These are phyloP conservation scores for Heliconius himera DNA, from an alignment of 1,140 invertebrate genomes.

Conservation along the genomic window DNA sequence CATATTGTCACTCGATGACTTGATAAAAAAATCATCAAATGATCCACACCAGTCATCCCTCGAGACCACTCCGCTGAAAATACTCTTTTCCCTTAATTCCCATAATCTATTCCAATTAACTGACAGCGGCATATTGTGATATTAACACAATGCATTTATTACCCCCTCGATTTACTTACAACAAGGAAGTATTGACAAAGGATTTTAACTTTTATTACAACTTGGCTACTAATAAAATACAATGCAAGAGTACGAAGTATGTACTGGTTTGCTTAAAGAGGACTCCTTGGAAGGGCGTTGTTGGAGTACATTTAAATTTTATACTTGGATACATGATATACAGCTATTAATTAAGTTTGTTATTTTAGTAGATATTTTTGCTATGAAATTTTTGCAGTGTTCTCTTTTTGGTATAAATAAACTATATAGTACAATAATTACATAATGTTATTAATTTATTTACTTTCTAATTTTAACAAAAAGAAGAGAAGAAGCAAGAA, in stretches of 20 bases:
- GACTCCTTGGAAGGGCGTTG: constrained; percentile 49
- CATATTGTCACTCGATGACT: constrained; percentile 76
- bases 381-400: neutral
- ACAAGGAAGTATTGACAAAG: constrained; percentile 7
- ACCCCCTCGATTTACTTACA: constrained; percentile 46
- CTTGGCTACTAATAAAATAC: constrained; percentile 30
- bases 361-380: constrained; percentile 7
- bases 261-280: constrained; percentile 53
- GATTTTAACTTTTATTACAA: constrained; percentile 32
- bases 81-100: constrained; percentile 73
- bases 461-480: neutral
- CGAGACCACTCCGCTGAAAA: constrained; percentile 60
- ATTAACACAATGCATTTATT: constrained; percentile 77
- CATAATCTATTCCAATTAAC: constrained; percentile 82
- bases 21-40: constrained; percentile 77
- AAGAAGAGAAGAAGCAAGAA: no score
- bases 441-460: neutral
- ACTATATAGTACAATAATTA: neutral
- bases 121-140: constrained; percentile 81
- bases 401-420: neutral
- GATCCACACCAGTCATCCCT: constrained; percentile 57
- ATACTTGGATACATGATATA: constrained; percentile 31
- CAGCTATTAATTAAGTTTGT: constrained; percentile 9
- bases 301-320: constrained; percentile 47
- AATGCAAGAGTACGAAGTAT: constrained; percentile 26